Evolutionary conservation across 2,113 vertebrate species (phyloP).

Genomic region (Coracopsis vasa): DNA sequence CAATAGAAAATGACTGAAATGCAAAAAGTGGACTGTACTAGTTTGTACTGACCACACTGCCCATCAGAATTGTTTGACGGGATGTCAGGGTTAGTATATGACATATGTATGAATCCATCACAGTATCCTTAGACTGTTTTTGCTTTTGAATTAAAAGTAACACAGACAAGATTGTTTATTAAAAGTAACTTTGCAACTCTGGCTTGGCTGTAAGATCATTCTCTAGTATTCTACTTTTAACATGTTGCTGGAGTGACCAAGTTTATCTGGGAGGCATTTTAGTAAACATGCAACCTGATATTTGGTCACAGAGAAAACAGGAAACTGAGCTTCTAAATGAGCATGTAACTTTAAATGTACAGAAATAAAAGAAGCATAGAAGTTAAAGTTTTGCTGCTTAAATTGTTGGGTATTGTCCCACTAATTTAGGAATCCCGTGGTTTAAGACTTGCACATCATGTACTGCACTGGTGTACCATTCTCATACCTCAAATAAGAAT

Average conservation of each 20-base stretch:
- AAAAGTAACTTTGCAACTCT: background rate
- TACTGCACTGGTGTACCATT: background rate
- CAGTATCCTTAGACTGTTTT: background rate
- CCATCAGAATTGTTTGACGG: background rate
- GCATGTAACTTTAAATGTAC: background rate
- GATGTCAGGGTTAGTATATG: background rate
- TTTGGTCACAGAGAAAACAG: background rate
- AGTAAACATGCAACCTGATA: conserved; percentile 8
- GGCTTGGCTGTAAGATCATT: background rate
- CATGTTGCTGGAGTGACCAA: background rate
- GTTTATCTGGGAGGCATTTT: background rate
- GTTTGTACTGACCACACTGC: background rate
- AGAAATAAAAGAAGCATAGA: background rate
- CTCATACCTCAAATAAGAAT: background rate
- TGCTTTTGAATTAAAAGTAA: conserved; percentile 23
- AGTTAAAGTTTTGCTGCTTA: background rate
- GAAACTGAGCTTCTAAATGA: background rate
- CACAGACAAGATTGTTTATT: background rate
- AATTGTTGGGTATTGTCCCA: background rate
- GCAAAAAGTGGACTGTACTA: background rate
- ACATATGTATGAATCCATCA: background rate
- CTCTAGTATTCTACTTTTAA: background rate
- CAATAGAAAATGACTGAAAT: background rate
- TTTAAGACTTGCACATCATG: background rate
- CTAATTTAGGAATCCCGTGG: background rate